Evolutionary conservation across 2,113 vertebrate species (phyloP).

Genomic region (Peromyscus maniculatus): DNA sequence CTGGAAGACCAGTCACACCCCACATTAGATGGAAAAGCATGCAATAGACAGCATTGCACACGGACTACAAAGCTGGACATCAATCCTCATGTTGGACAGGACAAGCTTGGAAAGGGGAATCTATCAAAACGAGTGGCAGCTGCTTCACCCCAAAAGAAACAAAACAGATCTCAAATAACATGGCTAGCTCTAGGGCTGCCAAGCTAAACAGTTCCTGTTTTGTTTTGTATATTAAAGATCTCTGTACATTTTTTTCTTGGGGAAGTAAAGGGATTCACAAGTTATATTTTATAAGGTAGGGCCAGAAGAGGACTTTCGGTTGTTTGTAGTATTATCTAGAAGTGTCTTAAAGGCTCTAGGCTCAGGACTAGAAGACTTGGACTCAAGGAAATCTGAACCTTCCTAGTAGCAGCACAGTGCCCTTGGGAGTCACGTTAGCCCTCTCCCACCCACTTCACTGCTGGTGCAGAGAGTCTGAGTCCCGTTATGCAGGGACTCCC

Average conservation of each 20-base stretch:
- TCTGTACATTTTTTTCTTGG: neutral
- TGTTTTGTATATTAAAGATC: slow-evolving; percentile 48
- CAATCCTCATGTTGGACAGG: slow-evolving; percentile 6
- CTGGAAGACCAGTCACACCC: slow-evolving; percentile 56
- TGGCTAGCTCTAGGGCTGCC: slow-evolving; percentile 45
- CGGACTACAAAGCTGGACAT: slow-evolving; percentile 56
- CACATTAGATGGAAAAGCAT: neutral
- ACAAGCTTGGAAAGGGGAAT: slow-evolving; percentile 54
- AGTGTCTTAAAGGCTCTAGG: neutral
- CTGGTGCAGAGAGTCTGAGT: neutral
- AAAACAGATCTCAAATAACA: slow-evolving; percentile 59
- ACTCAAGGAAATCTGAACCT: neutral
- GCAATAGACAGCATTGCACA: neutral
- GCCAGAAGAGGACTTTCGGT: neutral
- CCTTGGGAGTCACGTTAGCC: neutral
- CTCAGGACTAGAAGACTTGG: neutral
- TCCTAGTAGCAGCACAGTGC: neutral
- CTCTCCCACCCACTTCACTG: neutral
- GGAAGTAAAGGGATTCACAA: slow-evolving; percentile 57
- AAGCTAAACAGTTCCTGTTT: slow-evolving; percentile 72
- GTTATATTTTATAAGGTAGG: slow-evolving; percentile 35
- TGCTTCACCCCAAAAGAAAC: slow-evolving; percentile 52
- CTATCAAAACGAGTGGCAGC: slow-evolving; percentile 66
- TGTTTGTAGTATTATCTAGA: slow-evolving; percentile 49
- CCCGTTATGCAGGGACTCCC: neutral